Evolutionary conservation across 1,140 invertebrate genomes (phyloP), one percentile per base, ranked within the genome.

Genomic region (Polypedilum vanderplanki): DNA sequence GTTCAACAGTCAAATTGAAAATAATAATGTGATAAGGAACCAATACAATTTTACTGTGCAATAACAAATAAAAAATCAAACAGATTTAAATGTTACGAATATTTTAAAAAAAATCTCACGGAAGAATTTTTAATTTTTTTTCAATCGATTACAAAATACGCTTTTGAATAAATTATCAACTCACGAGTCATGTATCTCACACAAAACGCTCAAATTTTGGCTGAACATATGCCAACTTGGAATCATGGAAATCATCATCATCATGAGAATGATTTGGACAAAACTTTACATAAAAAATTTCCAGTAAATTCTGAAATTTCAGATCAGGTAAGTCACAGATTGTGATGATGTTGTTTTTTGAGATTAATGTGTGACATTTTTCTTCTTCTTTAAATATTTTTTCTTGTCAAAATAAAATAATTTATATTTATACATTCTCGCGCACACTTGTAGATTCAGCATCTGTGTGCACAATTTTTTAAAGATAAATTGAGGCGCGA

Each of bases 211-310:
- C 46, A 57, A 57, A 57, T 57, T n/a, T n/a, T 57, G 12, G 46
- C 46, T 4, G 46, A 57, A 57, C 46, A 57, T 15, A 57, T 57
- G 46, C 46, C 46, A 46, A 12, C 41, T n/a, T 57, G 46, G 46
- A 57, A 57, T 57, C 46, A 57, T 57, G 46, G 15, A n/a, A 57
- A 57, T 57, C 46, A 57, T n/a, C 24, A 33, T 57, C 46, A 57
- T n/a, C 46, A 12, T n/a, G 46, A 57, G 12, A 57, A 57, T n/a
- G 3, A n/a, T 12, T 57, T n/a, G n/a, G 46, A 57, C 46, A 57
- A 57, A 15, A 57, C 3, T 57, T n/a, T 4, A 57, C 12, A n/a
- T 12, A 57, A 57, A 15, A 57, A 57, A 57, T 57, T 12, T 12
- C 10, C 46, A 4, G 46, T 57, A n/a, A n/a, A n/a, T n/a, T 57